phyloP scores from a whole-genome alignment of 1,140 invertebrate genomes.

The Trichonephila clavipes region DNA sequence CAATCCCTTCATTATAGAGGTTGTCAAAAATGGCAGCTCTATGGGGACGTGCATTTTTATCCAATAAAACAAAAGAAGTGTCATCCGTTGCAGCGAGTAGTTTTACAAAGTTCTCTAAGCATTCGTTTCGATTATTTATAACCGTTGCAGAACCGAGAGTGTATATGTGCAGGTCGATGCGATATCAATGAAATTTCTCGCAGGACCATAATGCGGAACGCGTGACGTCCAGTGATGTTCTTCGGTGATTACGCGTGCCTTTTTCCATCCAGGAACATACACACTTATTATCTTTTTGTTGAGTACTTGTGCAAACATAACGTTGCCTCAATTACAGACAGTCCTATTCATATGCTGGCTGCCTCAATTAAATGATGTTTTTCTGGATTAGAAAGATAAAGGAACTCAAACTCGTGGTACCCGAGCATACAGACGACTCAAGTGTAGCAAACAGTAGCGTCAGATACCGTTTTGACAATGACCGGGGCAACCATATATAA shows the following conservation, averaged over 20 bases:
- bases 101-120: neutral
- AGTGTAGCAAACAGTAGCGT: neutral
- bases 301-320: neutral
- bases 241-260: neutral
- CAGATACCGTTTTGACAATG: conserved; percentile 20
- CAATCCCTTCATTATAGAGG: neutral
- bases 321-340: neutral
- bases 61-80: no score
- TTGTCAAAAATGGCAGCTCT: neutral
- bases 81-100: neutral
- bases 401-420: neutral
- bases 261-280: neutral
- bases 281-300: neutral
- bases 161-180: neutral
- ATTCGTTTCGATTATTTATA: neutral
- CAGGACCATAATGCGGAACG: no score
- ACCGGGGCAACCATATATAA: neutral
- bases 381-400: neutral
- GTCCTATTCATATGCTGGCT: neutral
- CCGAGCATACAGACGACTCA: neutral
- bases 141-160: neutral
- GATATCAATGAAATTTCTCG: neutral
- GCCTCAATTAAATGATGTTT: no score
- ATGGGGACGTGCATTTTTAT: no score
- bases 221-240: neutral